Evolutionary conservation across 2,888 invertebrate genomes (phyloP).

Genomic region (Caenorhabditis sp.): DNA sequence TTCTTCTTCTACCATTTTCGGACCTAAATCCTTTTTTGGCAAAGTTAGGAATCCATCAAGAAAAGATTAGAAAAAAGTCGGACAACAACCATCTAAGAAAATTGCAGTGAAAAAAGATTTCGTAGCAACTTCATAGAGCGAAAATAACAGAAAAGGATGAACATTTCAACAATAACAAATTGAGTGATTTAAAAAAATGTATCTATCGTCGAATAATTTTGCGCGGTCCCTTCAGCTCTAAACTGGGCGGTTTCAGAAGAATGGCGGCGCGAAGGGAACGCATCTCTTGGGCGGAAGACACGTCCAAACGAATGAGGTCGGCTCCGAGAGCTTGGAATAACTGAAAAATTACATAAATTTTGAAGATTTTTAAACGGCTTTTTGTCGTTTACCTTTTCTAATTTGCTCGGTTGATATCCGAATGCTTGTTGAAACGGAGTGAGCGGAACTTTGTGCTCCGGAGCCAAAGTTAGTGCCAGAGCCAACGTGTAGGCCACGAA

Average conservation of each 20-base stretch:
- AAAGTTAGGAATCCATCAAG: too few species aligned
- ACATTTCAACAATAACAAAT: conserved; percentile 18
- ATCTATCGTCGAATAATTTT: conserved; percentile 40
- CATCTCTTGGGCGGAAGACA: conserved; percentile 37
- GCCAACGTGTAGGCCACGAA: conserved; percentile 60
- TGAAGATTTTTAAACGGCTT: too few species aligned
- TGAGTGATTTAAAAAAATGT: background rate
- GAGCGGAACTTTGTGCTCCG: conserved; percentile 53
- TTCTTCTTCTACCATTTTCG: conserved; percentile 4
- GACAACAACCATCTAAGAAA: too few species aligned
- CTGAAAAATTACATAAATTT: conserved; percentile 37
- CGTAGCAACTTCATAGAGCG: too few species aligned
- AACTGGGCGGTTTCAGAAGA: conserved; percentile 55
- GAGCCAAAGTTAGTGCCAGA: conserved; percentile 59
- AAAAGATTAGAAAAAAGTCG: too few species aligned
- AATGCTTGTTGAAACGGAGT: conserved; percentile 46
- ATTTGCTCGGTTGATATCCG: conserved; percentile 26
- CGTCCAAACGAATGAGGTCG: conserved; percentile 47
- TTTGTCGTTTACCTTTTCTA: conserved; percentile 54
- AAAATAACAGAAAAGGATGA: background rate
- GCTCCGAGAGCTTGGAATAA: conserved; percentile 61
- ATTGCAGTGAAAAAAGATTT: too few species aligned
- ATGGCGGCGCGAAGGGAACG: conserved; percentile 57
- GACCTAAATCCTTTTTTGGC: too few species aligned
- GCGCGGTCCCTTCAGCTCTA: conserved; percentile 12